phyloP scores from a whole-genome alignment of 2,888 invertebrate species.

The Rhamnusium bicolor region DNA sequence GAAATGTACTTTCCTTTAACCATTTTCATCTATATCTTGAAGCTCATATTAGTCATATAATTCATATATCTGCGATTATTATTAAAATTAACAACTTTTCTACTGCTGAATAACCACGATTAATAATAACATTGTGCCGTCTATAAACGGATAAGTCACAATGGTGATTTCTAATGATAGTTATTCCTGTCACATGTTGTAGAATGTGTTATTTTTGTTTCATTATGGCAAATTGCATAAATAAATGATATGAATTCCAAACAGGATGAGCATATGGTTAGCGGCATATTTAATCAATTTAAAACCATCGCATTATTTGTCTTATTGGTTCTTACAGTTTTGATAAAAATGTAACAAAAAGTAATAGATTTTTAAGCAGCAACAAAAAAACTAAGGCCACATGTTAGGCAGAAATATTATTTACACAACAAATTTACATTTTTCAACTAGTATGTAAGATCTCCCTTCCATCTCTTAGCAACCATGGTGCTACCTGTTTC shows the following conservation, averaged over 20 bases:
- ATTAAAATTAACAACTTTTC: background rate
- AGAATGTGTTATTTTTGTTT: background rate
- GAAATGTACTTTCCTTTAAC: no score
- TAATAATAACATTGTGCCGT: no score
- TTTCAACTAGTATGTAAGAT: no score
- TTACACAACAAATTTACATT: background rate
- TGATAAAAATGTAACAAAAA: no score
- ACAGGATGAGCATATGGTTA: constrained; percentile 18
- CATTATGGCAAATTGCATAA: background rate
- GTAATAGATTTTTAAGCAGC: no score
- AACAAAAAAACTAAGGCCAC: no score
- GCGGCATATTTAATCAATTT: constrained; percentile 2
- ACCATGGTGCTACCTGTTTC: constrained; percentile 19
- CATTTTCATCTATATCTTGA: no score
- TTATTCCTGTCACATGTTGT: background rate
- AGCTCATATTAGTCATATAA: no score
- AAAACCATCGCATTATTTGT: background rate
- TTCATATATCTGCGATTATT: no score
- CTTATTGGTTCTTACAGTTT: no score
- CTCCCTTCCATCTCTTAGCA: background rate
- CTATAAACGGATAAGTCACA: background rate
- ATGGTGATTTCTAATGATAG: background rate
- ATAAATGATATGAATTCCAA: background rate
- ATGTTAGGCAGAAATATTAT: no score
- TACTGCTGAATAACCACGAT: background rate